Percentiles rank a stretch among this genome's conserved stretches.
These are phyloP conservation scores for Entomyzon cyanotis DNA, from an alignment of 2,113 vertebrate genomes.

Conservation along the genomic window DNA sequence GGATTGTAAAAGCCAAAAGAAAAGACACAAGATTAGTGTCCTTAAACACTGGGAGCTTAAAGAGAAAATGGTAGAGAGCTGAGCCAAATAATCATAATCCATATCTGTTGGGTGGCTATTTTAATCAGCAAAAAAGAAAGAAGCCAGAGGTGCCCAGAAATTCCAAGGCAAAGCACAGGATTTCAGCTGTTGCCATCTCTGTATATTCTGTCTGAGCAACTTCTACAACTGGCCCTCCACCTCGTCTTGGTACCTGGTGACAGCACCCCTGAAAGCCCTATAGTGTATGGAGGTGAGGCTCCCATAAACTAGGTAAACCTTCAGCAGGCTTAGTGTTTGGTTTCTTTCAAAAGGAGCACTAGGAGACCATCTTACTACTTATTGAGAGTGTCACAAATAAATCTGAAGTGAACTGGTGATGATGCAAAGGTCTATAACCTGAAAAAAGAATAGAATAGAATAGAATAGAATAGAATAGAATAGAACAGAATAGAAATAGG, in stretches of 20 bases:
- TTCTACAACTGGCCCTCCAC: not conserved
- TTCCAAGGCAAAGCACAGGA: not conserved
- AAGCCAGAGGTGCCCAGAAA: not conserved
- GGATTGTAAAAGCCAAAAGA: not conserved
- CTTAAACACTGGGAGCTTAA: not conserved
- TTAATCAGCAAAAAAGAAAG: not conserved
- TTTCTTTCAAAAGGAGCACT: not conserved
- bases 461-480: not conserved
- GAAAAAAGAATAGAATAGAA: not conserved
- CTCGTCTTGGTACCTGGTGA: not conserved
- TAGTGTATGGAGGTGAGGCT: not conserved
- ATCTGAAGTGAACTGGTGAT: not conserved
- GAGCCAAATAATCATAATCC: not conserved
- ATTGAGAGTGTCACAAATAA: not conserved
- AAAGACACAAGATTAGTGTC: not conserved
- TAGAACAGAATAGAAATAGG: not conserved
- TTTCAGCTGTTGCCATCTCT: not conserved
- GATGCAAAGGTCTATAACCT: not conserved
- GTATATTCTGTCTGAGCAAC: not conserved
- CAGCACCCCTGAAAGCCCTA: not conserved
- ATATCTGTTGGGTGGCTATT: not conserved
- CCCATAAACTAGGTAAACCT: not conserved
- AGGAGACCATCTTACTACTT: not conserved
- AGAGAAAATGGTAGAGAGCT: not conserved
- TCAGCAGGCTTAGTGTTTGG: not conserved